Evolutionary conservation across 2,113 vertebrate species (phyloP), one percentile per base, ranked within the genome.

Genomic region (Hemiprocne comata): DNA sequence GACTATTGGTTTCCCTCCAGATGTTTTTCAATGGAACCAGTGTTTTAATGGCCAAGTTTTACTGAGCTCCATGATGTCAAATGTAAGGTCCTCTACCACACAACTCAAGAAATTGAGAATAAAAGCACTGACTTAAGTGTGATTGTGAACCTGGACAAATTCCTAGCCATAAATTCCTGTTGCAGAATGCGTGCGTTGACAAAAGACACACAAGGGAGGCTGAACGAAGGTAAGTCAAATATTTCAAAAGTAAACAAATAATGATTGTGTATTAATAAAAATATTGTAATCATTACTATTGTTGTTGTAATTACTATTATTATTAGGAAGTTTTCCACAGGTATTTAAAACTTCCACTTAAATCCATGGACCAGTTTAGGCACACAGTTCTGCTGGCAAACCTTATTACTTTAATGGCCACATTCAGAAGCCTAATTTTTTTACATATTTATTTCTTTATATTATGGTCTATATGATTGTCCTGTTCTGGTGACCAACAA

Each of bases 11-110:
- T 95, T 80, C 65, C 74, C 65, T 94, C 94, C 96, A 96, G 90
- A 92, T 92, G 84, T 85, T 85, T 77, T 86, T 96, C 94, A 96
- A 86, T 92, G 80, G 93, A 95, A 90, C 67, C 91, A 95, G 64
- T 90, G 89, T 96, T 94, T 61, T 65, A 72, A 71, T 71, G 73
- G 94, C 92, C 93, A 97, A 96, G 75, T 90, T 92, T 84, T 78
- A 75, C 79, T 65, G 44, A 96, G 83, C 76, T 83, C 57, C 2
- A 1, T 76, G 85, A 96, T 91, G 76, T 91, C 92, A 84, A 81
- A 67, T 51, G 71, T 80, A 79, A 95, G 76, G 83, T 89, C 58
- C 62, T 71, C 58, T 69, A 87, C 38, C 46, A 85, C 31, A 87
- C 54, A 70, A 92, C 65, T 95, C 53, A 67, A 94, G 79, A 95